These are phyloP conservation scores for Drosophila pectinifera DNA, from an alignment of 1,140 invertebrate species.

Conservation along the genomic window DNA sequence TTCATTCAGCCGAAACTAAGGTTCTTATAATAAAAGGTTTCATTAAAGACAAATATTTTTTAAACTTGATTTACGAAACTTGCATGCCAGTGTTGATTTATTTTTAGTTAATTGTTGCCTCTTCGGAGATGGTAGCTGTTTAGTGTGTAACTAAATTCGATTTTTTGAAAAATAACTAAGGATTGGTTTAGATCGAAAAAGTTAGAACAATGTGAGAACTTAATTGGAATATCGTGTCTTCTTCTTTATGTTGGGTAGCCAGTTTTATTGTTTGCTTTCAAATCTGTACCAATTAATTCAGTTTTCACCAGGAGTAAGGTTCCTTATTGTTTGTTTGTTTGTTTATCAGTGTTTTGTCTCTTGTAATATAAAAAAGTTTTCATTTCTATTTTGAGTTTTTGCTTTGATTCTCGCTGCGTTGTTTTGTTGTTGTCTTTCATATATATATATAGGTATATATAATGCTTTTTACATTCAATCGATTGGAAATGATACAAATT, in stretches of 20 bases:
- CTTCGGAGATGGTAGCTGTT: slow-evolving; percentile 47
- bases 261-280: slow-evolving; percentile 72
- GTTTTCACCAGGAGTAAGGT: slow-evolving; percentile 74
- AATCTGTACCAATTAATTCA: slow-evolving; percentile 59
- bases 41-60: slow-evolving; percentile 60
- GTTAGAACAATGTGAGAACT: slow-evolving; percentile 20
- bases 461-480: slow-evolving; percentile 59
- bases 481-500: slow-evolving; percentile 78
- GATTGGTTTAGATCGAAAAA: slow-evolving; percentile 68
- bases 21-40: slow-evolving; percentile 22
- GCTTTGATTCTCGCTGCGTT: slow-evolving; percentile 49
- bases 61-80: slow-evolving; percentile 71
- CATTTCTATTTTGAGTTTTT: slow-evolving; percentile 31
- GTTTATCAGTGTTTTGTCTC: slow-evolving; percentile 53
- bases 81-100: slow-evolving; percentile 61
- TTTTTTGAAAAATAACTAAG: slow-evolving; percentile 32
- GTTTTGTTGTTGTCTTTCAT: slow-evolving; percentile 23
- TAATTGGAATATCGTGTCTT: slow-evolving; percentile 20
- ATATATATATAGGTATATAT: slow-evolving; percentile 50
- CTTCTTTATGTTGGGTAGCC: slow-evolving; percentile 55
- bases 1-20: slow-evolving; percentile 49
- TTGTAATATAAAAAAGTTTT: slow-evolving; percentile 80
- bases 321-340: slow-evolving; percentile 49
- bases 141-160: slow-evolving; percentile 52
- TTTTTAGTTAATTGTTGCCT: slow-evolving; percentile 40